Conservation (phyloP, 2,888 invertebrate genomes). For the Poecilus cupreus region DNA sequence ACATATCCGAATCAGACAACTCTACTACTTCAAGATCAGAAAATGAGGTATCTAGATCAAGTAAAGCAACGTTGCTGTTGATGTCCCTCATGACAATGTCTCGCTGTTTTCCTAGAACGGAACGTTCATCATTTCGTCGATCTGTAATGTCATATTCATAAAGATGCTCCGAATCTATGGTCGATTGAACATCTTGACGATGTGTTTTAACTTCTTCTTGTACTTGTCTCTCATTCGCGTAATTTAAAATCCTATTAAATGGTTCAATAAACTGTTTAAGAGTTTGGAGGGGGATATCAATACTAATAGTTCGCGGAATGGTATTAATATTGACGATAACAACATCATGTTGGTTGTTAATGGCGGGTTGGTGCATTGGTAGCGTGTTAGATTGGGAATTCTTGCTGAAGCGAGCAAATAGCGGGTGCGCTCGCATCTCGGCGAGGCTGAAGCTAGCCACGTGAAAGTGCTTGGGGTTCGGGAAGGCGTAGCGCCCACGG, state of each 20-base stretch:
- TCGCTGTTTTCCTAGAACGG: slow-evolving; percentile 22
- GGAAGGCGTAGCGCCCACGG: slow-evolving; percentile 69
- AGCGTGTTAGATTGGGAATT: neutral
- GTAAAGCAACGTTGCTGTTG: slow-evolving; percentile 29
- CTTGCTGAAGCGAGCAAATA: slow-evolving; percentile 24
- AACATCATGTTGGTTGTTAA: neutral
- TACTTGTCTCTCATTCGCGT: slow-evolving; percentile 61
- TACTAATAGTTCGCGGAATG: neutral
- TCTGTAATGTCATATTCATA: slow-evolving; percentile 28
- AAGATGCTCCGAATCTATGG: slow-evolving; percentile 6
- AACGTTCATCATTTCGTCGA: slow-evolving; percentile 1
- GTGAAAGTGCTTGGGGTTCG: slow-evolving; percentile 71
- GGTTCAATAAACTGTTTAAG: slow-evolving; percentile 69
- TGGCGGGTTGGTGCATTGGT: neutral
- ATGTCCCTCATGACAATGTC: slow-evolving; percentile 39
- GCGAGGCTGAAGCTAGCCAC: slow-evolving; percentile 67
- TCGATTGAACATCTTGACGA: neutral
- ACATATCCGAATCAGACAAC: neutral
- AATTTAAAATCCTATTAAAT: slow-evolving; percentile 68
- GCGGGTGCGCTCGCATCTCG: slow-evolving; percentile 66
- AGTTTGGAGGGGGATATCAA: slow-evolving; percentile 66
- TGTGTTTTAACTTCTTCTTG: neutral
- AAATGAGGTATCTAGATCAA: slow-evolving; percentile 20
- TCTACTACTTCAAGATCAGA: slow-evolving; percentile 46
- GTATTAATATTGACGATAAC: slow-evolving; percentile 7